These are phyloP conservation scores for Eurytemora carolleeae DNA, from an alignment of 1,140 invertebrate species.

Conservation along the genomic window DNA sequence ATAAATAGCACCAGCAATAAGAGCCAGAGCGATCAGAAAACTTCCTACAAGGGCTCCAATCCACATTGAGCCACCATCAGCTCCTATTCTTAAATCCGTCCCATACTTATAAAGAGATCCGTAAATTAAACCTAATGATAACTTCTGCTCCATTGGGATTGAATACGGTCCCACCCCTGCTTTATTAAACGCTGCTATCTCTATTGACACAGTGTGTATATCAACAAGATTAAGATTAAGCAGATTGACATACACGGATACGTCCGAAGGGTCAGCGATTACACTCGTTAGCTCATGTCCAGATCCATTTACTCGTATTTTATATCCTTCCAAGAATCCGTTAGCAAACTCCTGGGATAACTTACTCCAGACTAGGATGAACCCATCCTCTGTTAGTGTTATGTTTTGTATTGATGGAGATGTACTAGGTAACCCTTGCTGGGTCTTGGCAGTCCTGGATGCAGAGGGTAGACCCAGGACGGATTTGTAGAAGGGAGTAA, in stretches of 20 bases:
- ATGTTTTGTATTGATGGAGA: neutral
- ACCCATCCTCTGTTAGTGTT: too few species aligned
- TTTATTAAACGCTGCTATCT: neutral
- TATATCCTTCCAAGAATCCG: neutral
- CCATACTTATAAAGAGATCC: too few species aligned
- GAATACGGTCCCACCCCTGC: too few species aligned
- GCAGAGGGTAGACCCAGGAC: conserved; percentile 2
- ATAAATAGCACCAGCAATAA: neutral
- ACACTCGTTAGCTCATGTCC: neutral
- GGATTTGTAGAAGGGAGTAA: conserved; percentile 9
- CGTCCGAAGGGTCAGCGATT: neutral
- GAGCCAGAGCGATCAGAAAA: neutral
- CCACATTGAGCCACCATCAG: neutral
- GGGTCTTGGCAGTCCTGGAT: neutral
- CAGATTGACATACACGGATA: neutral
- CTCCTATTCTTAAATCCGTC: too few species aligned
- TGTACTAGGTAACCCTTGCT: neutral
- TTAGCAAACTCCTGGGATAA: too few species aligned
- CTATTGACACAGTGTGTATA: neutral
- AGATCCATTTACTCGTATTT: neutral
- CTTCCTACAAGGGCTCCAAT: neutral
- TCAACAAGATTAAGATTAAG: neutral
- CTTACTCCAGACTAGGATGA: too few species aligned
- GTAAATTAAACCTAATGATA: too few species aligned
- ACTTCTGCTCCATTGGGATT: too few species aligned